Conservation (phyloP, 2,113 vertebrate genomes). For the Asarcornis scutulata region DNA sequence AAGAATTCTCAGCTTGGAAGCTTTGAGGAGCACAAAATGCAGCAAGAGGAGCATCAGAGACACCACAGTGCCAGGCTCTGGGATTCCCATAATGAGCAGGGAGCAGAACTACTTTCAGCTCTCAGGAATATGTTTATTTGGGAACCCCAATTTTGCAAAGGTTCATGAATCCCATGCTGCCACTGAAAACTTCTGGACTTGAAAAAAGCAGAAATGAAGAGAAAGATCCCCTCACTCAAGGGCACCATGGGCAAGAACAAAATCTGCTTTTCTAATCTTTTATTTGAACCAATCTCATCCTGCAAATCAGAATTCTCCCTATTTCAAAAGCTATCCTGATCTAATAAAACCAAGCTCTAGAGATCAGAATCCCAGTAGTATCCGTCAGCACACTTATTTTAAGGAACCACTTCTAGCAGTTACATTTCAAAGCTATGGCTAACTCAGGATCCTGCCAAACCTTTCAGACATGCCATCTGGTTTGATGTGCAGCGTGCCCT, state of each 20-base stretch:
- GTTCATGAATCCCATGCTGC: not conserved
- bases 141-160: not conserved
- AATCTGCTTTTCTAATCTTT: not conserved
- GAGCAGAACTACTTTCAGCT: not conserved
- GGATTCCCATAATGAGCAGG: not conserved
- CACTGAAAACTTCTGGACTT: not conserved
- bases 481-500: not conserved
- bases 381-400: not conserved
- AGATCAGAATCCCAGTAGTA: not conserved
- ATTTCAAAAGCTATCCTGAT: not conserved
- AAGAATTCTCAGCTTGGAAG: not conserved
- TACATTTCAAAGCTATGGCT: not conserved
- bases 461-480: not conserved
- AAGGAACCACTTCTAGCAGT: not conserved
- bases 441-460: not conserved
- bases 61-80: not conserved
- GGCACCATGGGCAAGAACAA: not conserved
- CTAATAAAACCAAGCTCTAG: not conserved
- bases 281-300: not conserved
- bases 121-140: not conserved
- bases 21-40: not conserved
- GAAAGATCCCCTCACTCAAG: not conserved
- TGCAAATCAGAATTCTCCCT: not conserved
- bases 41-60: not conserved
- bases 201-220: not conserved